Evolutionary conservation across 2,113 vertebrate genomes (phyloP), one percentile per base, ranked within the genome.

Genomic region (Dipodomys stephensi): DNA sequence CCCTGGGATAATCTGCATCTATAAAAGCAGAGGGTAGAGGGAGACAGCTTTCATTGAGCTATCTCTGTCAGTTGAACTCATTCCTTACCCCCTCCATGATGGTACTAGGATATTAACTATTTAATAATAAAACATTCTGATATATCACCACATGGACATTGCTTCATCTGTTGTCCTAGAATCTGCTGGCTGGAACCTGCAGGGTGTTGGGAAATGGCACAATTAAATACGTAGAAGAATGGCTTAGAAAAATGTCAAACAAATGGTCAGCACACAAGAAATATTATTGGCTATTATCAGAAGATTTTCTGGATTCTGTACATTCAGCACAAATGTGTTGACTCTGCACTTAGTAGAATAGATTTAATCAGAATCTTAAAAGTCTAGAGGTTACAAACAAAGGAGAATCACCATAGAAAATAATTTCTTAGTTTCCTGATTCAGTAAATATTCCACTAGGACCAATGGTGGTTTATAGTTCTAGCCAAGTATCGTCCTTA

Each of bases 371-470:
- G 20, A 85, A 28, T 73, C 18, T 65, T 49, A 88, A 39, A n/a
- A 25, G 82, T 9, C 71, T n/a, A 73, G 35, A 89, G n/a, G 69
- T 30, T 30, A 76, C 78, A 18, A 90, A 80, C 39, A 15, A 88
- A 85, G 39, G 22, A 77, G 3, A 67, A 94, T 46, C 23, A 2
- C 13, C 25, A 7, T 57, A 22, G 28, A 23, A 92, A 90, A 74
- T 32, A 10, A 82, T 53, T 81, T 92, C 28, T 74, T 85, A 65
- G 82, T 90, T 93, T 96, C 35, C 15, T 8, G 8, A 83, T 68
- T 67, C 27, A 23, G 30, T 16, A 78, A 11, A 28, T 74, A 88
- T 13, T 81, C 64, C 65, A 69, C 39, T 62, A 79, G 67, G 44
- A 68, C 60, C 19, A 49, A 67, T 0, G 7, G 23, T 20, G 23